Evolutionary conservation across 2,888 invertebrate genomes (phyloP).

Genomic region (Thecophora atra): DNA sequence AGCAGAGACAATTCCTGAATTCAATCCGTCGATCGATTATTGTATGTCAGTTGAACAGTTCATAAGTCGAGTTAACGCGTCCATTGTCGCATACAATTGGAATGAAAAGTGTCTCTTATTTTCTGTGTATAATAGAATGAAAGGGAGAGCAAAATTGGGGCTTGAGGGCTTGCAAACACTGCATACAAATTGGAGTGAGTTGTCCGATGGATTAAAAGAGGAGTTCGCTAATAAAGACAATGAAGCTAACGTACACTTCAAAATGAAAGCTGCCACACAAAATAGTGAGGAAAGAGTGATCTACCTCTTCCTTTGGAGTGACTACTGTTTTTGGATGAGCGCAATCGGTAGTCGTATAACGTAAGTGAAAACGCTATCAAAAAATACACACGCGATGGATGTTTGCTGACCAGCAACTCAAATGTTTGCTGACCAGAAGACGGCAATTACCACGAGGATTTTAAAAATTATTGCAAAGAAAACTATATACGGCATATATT

Average conservation of each 20-base stretch:
- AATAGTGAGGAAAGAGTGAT: too few species aligned
- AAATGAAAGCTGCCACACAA: too few species aligned
- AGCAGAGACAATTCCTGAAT: constrained; percentile 35
- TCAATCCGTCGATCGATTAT: constrained; percentile 30
- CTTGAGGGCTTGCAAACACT: constrained; percentile 27
- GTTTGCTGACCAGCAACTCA: too few species aligned
- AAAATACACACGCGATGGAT: too few species aligned
- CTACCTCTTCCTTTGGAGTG: too few species aligned
- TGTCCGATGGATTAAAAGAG: background rate
- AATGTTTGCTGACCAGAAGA: too few species aligned
- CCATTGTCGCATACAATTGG: constrained; percentile 29
- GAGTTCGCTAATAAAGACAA: background rate
- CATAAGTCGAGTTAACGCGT: constrained; percentile 30
- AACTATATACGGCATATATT: constrained; percentile 46
- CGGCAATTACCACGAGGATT: constrained; percentile 47
- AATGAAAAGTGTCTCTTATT: constrained; percentile 35
- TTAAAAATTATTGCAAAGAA: constrained; percentile 42
- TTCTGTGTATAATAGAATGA: constrained; percentile 31
- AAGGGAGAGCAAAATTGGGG: constrained; percentile 34
- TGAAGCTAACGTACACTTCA: too few species aligned
- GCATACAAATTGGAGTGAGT: constrained; percentile 29
- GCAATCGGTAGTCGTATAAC: too few species aligned
- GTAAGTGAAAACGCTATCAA: too few species aligned
- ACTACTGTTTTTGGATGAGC: too few species aligned
- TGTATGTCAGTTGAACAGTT: constrained; percentile 33